These are phyloP conservation scores for Colistium nudipinnis DNA, from an alignment of 2,113 vertebrate species.

Conservation along the genomic window DNA sequence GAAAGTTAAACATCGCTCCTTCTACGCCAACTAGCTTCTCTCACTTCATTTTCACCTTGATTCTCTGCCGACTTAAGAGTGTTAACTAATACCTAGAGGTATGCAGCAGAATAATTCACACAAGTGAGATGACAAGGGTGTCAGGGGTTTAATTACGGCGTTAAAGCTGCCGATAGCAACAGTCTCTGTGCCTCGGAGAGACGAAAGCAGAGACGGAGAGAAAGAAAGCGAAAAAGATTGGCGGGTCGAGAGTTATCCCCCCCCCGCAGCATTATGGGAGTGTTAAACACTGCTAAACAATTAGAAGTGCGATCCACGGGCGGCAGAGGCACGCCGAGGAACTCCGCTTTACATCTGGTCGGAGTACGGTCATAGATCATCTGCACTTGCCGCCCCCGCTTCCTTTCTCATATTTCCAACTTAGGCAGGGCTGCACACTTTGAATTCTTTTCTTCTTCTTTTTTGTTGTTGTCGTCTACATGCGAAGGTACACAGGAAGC, in stretches of 20 bases:
- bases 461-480: no score
- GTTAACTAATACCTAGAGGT: constrained; percentile 67
- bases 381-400: not conserved
- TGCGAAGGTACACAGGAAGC: constrained; percentile 29
- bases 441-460: not conserved
- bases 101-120: constrained; percentile 64
- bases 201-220: constrained; percentile 36
- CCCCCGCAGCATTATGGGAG: constrained; percentile 61
- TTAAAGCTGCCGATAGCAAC: constrained; percentile 70
- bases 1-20: constrained; percentile 31
- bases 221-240: constrained; percentile 39
- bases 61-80: constrained; percentile 60
- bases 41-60: constrained; percentile 67
- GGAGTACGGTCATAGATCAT: constrained; percentile 35
- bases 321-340: constrained; percentile 26
- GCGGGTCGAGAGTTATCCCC: constrained; percentile 68
- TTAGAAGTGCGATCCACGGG: constrained; percentile 57
- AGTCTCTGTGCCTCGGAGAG: constrained; percentile 55
- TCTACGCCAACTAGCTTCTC: constrained; percentile 36
- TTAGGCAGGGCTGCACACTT: constrained; percentile 38
- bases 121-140: constrained; percentile 65
- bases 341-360: constrained; percentile 44
- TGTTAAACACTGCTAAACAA: constrained; percentile 72
- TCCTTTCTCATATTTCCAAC: constrained; percentile 32
- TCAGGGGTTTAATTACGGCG: constrained; percentile 71